A percentile compares a stretch with the other conserved stretches of the same genome.
Evolutionary conservation across 2,113 vertebrate species (phyloP).

Genomic region (Setophaga coronata): DNA sequence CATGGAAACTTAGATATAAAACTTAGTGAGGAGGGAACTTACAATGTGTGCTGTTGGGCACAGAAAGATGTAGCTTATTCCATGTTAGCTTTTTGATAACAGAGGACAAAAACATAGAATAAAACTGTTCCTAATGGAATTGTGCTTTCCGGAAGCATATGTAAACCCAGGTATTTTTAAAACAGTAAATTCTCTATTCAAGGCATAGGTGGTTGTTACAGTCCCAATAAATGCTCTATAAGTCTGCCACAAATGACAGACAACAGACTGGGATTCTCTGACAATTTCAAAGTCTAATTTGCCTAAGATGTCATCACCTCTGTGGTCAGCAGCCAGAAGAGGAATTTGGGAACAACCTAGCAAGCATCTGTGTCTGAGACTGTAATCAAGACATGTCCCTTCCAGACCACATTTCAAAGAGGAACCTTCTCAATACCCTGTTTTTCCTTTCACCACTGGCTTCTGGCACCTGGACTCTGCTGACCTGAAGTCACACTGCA

Average conservation of each 20-base stretch:
- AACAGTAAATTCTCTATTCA: not conserved
- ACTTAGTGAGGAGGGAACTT: not conserved
- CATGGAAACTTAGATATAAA: not conserved
- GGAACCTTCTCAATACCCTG: not conserved
- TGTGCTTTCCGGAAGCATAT: rapidly evolving
- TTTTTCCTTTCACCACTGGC: not conserved
- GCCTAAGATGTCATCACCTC: not conserved
- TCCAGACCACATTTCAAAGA: not conserved
- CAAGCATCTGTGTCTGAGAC: not conserved
- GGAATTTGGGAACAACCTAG: rapidly evolving
- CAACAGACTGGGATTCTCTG: not conserved
- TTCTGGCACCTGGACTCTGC: not conserved
- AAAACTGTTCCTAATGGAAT: not conserved
- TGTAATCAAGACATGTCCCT: not conserved
- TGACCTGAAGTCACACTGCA: not conserved
- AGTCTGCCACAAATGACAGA: not conserved
- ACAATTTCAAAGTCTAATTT: not conserved
- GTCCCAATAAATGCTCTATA: not conserved
- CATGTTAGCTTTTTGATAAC: not conserved
- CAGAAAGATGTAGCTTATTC: not conserved
- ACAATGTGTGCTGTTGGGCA: not conserved
- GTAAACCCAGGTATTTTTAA: not conserved
- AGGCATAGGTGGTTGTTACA: not conserved
- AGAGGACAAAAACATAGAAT: not conserved
- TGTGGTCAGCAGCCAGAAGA: not conserved